phyloP scores from a whole-genome alignment of 2,888 invertebrate species.

The Pogonocherus hispidulus region DNA sequence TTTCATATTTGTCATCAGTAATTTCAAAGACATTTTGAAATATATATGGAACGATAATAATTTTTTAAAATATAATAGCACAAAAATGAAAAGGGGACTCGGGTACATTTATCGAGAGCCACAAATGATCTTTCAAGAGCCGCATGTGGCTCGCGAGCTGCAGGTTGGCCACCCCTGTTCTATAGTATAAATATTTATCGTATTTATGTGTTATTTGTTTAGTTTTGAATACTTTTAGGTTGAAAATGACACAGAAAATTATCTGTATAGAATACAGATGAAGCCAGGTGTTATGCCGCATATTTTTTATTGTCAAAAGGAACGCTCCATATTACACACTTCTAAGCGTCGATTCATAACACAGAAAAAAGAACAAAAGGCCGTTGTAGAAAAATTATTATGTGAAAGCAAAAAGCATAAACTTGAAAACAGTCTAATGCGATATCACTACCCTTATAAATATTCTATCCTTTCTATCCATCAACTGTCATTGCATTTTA shows the following conservation, averaged over 20 bases:
- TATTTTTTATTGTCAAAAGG: neutral
- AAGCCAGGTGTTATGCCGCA: slow-evolving; percentile 5
- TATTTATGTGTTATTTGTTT: too few relatives aligned
- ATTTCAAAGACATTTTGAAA: too few relatives aligned
- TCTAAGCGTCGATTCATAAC: neutral
- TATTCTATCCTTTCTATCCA: neutral
- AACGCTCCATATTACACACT: neutral
- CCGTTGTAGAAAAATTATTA: neutral
- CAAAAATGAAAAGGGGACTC: too few relatives aligned
- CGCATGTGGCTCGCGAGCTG: too few relatives aligned
- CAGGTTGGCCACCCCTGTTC: too few relatives aligned
- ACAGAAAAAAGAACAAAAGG: slow-evolving; percentile 1
- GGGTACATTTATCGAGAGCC: too few relatives aligned
- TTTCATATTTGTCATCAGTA: too few relatives aligned
- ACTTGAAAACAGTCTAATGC: neutral
- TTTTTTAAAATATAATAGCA: neutral
- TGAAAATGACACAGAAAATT: neutral
- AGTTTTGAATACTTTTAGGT: too few relatives aligned
- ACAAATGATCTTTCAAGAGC: too few relatives aligned
- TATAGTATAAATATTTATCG: too few relatives aligned
- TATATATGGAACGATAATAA: too few relatives aligned
- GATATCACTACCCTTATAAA: neutral
- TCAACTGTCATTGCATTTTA: neutral
- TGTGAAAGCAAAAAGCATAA: neutral
- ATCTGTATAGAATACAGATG: neutral